Conservation (phyloP, 2,113 vertebrate genomes). For the Phylloscopus trochilus region DNA sequence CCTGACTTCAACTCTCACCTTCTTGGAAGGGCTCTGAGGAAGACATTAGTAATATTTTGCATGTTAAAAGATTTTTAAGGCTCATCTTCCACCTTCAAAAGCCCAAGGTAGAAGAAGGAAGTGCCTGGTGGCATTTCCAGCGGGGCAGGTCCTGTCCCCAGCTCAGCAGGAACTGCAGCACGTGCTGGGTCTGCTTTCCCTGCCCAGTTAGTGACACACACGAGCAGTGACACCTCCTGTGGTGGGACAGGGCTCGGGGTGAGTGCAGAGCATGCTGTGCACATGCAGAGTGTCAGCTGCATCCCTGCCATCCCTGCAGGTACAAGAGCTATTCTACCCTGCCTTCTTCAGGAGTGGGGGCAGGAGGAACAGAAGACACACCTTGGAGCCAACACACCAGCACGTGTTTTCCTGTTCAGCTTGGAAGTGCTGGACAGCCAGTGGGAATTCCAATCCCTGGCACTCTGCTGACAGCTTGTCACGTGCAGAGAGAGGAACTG, state of each 20-base stretch:
- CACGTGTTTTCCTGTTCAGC: background rate
- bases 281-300: constrained; percentile 40
- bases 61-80: background rate
- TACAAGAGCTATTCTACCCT: background rate
- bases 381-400: background rate
- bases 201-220: background rate
- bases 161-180: background rate
- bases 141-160: background rate
- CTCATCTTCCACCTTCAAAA: background rate
- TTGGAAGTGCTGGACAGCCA: background rate
- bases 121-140: background rate
- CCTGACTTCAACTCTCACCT: background rate
- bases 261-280: constrained; percentile 52
- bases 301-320: background rate
- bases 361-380: background rate
- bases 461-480: background rate
- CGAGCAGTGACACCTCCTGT: background rate
- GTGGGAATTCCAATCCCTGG: background rate
- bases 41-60: background rate
- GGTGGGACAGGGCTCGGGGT: background rate
- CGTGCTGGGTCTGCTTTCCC: background rate
- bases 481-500: background rate
- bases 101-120: background rate
- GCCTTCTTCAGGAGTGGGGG: background rate
- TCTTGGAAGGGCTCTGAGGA: background rate